These are phyloP conservation scores for Aphodius sticticus DNA, from an alignment of 2,888 invertebrate genomes.

Conservation along the genomic window DNA sequence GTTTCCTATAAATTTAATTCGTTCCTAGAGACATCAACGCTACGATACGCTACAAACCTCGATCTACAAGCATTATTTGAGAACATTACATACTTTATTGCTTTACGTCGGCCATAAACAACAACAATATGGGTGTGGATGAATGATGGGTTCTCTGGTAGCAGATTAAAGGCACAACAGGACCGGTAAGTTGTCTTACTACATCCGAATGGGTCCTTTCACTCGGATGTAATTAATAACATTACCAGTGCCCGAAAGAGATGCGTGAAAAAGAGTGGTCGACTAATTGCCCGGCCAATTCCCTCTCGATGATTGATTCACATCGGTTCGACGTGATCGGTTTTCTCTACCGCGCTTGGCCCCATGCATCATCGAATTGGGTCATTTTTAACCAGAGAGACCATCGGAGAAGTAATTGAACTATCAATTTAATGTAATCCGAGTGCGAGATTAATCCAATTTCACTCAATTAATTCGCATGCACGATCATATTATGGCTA, in stretches of 20 bases:
- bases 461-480: neutral
- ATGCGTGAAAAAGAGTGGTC: neutral
- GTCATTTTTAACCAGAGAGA: neutral
- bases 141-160: neutral
- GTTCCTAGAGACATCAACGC: too few species aligned
- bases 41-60: too few species aligned
- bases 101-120: too few species aligned
- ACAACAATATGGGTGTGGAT: neutral
- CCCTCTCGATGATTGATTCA: neutral
- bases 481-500: neutral
- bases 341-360: neutral
- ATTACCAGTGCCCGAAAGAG: neutral
- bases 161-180: neutral
- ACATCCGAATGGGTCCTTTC: neutral
- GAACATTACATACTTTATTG: too few species aligned
- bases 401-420: neutral
- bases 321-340: neutral
- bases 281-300: neutral
- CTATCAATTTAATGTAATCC: neutral
- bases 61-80: too few species aligned
- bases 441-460: neutral
- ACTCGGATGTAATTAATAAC: slow-evolving; percentile 4
- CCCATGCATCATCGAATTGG: neutral
- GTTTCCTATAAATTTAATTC: too few species aligned
- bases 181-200: neutral